phyloP scores from a whole-genome alignment of 2,888 invertebrate genomes.

The Agriopis aurantiaria region DNA sequence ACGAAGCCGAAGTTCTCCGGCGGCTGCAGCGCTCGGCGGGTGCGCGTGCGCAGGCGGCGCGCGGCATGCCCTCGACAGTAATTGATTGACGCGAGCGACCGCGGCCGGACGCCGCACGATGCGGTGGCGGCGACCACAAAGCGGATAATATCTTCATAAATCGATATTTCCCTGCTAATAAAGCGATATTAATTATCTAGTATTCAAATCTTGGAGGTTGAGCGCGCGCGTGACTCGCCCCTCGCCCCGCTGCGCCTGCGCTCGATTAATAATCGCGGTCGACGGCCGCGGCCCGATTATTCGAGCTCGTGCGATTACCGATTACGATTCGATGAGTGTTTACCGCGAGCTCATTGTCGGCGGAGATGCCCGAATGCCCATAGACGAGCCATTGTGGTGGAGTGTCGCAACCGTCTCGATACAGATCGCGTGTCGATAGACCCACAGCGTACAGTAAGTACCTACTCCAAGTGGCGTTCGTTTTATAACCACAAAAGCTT shows the following conservation, averaged over 20 bases:
- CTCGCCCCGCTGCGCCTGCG: constrained; percentile 45
- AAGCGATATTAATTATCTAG: constrained; percentile 86
- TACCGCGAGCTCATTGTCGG: constrained; percentile 26
- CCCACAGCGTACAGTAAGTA: background rate
- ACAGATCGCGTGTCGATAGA: constrained; percentile 6
- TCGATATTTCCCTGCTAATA: constrained; percentile 83
- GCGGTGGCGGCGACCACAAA: constrained; percentile 69
- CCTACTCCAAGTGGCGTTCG: background rate
- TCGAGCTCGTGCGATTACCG: constrained; percentile 59
- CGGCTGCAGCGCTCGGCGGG: constrained; percentile 25
- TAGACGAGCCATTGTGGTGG: constrained; percentile 6
- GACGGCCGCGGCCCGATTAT: constrained; percentile 54
- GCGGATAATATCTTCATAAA: constrained; percentile 80
- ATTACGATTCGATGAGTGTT: constrained; percentile 68
- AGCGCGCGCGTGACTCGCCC: constrained; percentile 70
- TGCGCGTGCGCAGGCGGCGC: constrained; percentile 24
- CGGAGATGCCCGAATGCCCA: background rate
- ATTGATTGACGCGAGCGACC: constrained; percentile 54
- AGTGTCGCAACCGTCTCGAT: constrained; percentile 5
- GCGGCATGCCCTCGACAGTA: constrained; percentile 45
- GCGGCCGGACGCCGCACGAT: constrained; percentile 42
- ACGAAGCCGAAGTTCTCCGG: background rate
- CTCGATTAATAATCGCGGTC: constrained; percentile 51
- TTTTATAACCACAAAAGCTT: background rate
- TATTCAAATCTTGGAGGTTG: constrained; percentile 82